These are phyloP conservation scores for Drosophila paranaensis DNA, from an alignment of 2,888 invertebrate species.

Conservation along the genomic window DNA sequence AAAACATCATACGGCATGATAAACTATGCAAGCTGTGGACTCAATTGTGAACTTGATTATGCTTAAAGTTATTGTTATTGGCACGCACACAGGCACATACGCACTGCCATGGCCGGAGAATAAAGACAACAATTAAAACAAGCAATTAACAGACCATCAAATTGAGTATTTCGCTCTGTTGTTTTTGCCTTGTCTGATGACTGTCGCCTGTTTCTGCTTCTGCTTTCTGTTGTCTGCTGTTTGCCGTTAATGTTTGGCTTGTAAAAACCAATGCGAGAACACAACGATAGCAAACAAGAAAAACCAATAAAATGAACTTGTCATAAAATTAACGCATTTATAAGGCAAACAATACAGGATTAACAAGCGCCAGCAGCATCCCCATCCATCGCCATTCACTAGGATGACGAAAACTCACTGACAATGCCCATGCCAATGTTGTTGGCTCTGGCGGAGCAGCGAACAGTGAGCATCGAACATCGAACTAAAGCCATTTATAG, in stretches of 20 bases:
- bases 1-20: slow-evolving; percentile 9
- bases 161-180: slow-evolving; percentile 64
- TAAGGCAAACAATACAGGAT: slow-evolving; percentile 77
- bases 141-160: slow-evolving; percentile 79
- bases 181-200: slow-evolving; percentile 40
- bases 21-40: slow-evolving; percentile 8
- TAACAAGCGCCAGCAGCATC: slow-evolving; percentile 62
- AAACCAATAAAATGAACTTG: slow-evolving; percentile 81
- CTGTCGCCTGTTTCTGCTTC: slow-evolving; percentile 8
- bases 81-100: slow-evolving; percentile 9
- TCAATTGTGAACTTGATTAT: slow-evolving; percentile 38
- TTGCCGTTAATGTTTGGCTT: slow-evolving; percentile 55
- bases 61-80: slow-evolving; percentile 25
- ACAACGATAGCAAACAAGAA: slow-evolving; percentile 70
- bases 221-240: slow-evolving; percentile 31
- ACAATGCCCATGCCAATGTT: slow-evolving; percentile 31
- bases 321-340: slow-evolving; percentile 81
- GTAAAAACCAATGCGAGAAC: slow-evolving; percentile 71
- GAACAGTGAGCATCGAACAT: slow-evolving; percentile 38
- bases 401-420: slow-evolving; percentile 45
- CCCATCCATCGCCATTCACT: slow-evolving; percentile 17
- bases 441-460: not conserved
- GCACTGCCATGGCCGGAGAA: slow-evolving; percentile 23
- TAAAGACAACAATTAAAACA: slow-evolving; percentile 71
- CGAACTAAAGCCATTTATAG: slow-evolving; percentile 74